Base-by-base conservation (phyloP, 2,888 invertebrate genomes). In the Macaria notata region DNA sequence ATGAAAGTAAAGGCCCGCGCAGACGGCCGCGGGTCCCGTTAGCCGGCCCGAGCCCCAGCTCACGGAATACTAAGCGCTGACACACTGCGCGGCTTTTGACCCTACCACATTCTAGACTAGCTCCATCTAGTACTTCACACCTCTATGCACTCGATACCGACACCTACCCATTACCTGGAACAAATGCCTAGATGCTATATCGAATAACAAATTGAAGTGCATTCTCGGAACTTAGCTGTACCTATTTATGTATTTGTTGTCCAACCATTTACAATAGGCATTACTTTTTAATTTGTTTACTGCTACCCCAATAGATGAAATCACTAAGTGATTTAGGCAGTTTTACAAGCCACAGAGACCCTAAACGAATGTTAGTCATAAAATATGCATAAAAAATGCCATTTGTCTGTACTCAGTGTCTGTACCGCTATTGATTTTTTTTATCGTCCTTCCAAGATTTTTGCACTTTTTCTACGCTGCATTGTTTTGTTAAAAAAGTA, bases 21-120 rank as follows among this genome's bases (percentile, higher is more conserved):
- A 86, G 87, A 86, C 85, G 81, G 80, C 68, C 77, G 70, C 68
- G 73, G 76, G 84, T 89, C 86, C 90, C 89, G 90, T 88, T 91
- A 90, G 78, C 76, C 76, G 87, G 83, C 83, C 82, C 81, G 81
- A 78, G 81, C 79, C 76, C 79, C 78, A 78, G 76, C 88, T 83
- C 85, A 83, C 84, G 86, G 90, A 89, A 91, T 90, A 90, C 90
- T 89, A 89, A 91, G 84, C 88, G 83, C 88, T 91, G 90, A 91
- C 90, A 91, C 81, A 91, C 90, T 88, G 81, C 86, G 88, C 88
- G 91, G 90, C 86, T 89, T 90, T 90, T 91, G 91, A 90, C 91
- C 90, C 89, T 89, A 86, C 76, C 75, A 89, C 89, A 88, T 90
- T 90, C 88, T 90, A 88, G 86, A 81, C 84, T 87, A 19, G 19